phyloP scores from a whole-genome alignment of 2,888 invertebrate genomes.

The Blastobasis lacticolella region DNA sequence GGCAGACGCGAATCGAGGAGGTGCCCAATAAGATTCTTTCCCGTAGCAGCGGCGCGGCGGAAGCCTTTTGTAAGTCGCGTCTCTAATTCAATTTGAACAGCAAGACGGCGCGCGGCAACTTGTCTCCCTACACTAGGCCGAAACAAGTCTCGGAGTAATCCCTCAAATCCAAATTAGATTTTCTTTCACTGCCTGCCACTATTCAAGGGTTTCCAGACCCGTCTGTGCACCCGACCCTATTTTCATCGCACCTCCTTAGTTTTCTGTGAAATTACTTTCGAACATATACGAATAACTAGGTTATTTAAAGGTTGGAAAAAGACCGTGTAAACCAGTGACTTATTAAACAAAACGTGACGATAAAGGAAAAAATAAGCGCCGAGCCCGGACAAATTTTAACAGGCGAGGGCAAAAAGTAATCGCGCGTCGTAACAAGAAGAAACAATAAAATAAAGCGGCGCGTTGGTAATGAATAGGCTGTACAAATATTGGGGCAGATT shows the following conservation, averaged over 20 bases:
- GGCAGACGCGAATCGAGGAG: neutral
- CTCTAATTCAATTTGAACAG: slow-evolving; percentile 55
- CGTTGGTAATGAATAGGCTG: slow-evolving; percentile 61
- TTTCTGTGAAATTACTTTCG: slow-evolving; percentile 32
- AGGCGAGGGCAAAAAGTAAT: slow-evolving; percentile 33
- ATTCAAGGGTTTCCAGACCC: slow-evolving; percentile 56
- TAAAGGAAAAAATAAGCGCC: neutral
- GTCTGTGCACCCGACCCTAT: slow-evolving; percentile 28
- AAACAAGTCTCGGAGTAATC: slow-evolving; percentile 68
- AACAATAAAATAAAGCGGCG: slow-evolving; percentile 58
- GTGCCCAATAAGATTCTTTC: slow-evolving; percentile 1
- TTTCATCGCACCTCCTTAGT: slow-evolving; percentile 37
- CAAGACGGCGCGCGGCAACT: slow-evolving; percentile 40
- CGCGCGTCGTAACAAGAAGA: slow-evolving; percentile 40
- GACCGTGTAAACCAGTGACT: neutral
- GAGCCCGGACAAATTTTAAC: slow-evolving; percentile 42
- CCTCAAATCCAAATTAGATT: slow-evolving; percentile 73
- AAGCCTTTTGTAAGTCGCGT: slow-evolving; percentile 33
- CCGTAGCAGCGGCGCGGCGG: slow-evolving; percentile 39
- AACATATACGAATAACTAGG: slow-evolving; percentile 26
- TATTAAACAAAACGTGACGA: neutral
- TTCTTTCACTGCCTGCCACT: slow-evolving; percentile 64
- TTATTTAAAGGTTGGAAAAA: neutral
- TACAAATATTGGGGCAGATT: slow-evolving; percentile 69
- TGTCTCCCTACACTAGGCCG: slow-evolving; percentile 55